phyloP scores from a whole-genome alignment of 2,888 invertebrate genomes.

The Acleris cristana region DNA sequence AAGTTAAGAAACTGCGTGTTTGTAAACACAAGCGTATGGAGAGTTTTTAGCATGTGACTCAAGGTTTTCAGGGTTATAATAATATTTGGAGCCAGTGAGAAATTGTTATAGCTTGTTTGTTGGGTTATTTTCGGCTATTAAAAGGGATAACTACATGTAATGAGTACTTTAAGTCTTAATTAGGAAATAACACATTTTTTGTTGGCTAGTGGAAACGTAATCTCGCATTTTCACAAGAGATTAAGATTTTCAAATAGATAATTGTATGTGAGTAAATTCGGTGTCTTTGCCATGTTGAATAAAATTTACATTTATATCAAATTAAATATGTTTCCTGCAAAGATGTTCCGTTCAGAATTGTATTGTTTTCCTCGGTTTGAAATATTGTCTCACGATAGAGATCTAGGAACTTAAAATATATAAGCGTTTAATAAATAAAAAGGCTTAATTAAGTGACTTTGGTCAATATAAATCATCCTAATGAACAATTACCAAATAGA shows the following conservation, averaged over 20 bases:
- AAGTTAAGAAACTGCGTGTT: constrained; percentile 47
- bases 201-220: constrained; percentile 7
- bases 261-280: constrained; percentile 21
- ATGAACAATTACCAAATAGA: constrained; percentile 33
- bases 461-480: constrained; percentile 38
- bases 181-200: constrained; percentile 27
- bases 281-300: constrained; percentile 29
- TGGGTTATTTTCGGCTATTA: constrained; percentile 1
- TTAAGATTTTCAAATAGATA: constrained; percentile 29
- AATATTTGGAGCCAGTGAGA: constrained; percentile 23
- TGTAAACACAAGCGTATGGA: constrained; percentile 45
- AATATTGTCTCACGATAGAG: constrained; percentile 35
- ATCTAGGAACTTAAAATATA: constrained; percentile 22
- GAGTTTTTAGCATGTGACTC: constrained; percentile 40
- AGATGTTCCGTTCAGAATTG: constrained; percentile 30
- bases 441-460: constrained; percentile 37
- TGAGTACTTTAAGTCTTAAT: constrained; percentile 23
- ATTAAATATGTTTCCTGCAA: constrained; percentile 36
- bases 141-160: constrained; percentile 11
- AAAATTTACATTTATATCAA: constrained; percentile 31
- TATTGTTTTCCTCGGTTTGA: constrained; percentile 30
- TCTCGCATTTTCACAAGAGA: constrained; percentile 34
- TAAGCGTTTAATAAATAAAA: constrained; percentile 35
- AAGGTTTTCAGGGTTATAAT: constrained; percentile 26
- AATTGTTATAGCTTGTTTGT: constrained; percentile 7